phyloP scores from a whole-genome alignment of 2,797 vertebrate genomes.

The Sardinella longiceps region DNA sequence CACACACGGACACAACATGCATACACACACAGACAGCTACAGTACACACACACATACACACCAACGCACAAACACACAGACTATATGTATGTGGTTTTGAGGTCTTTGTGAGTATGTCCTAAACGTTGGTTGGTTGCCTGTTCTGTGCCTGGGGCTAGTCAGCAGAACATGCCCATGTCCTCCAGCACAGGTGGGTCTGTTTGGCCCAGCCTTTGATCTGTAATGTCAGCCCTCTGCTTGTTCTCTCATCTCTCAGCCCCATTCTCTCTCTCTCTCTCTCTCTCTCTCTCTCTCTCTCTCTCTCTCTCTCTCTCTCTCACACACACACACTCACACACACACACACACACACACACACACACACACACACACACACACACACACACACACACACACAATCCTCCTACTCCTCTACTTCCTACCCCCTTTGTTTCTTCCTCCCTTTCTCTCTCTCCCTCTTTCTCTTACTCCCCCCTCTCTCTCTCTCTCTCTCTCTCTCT shows the following conservation, averaged over 20 bases:
- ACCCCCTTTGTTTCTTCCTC: no score
- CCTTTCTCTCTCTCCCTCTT: no score
- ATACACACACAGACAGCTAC: no score
- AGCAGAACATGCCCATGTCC: background rate
- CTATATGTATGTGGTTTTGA: background rate
- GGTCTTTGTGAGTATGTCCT: background rate
- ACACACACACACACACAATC: no score
- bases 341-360: background rate
- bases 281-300: background rate
- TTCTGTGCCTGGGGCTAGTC: background rate
- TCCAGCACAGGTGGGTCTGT: background rate
- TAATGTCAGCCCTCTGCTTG: background rate
- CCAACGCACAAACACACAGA: no score
- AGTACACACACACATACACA: no score
- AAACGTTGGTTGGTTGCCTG: background rate
- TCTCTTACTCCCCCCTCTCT: no score
- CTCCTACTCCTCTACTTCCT: no score
- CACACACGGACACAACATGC: no score
- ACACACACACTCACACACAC: background rate
- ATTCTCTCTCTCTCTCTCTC: background rate
- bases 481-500: no score
- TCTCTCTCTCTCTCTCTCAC: background rate
- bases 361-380: no score
- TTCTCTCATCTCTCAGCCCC: background rate
- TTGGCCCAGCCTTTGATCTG: slow-evolving; percentile 1